Evolutionary conservation across 2,797 vertebrate genomes (phyloP).

Genomic region (Rousettus madagascariensis): DNA sequence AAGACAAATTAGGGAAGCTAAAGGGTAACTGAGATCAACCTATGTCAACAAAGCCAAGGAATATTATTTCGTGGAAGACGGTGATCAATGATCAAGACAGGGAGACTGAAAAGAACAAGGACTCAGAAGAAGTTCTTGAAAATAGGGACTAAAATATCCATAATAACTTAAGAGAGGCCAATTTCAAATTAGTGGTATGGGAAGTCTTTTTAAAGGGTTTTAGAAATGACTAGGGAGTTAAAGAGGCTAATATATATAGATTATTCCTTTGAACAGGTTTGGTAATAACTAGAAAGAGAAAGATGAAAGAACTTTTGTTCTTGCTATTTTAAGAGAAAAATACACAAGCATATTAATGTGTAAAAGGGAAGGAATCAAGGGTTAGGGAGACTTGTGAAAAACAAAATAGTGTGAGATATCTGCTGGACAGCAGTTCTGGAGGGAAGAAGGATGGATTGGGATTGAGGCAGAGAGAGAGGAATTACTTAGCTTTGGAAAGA

Average conservation of each 20-base stretch:
- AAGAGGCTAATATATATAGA: not conserved
- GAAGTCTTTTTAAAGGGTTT: not conserved
- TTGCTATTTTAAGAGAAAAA: constrained; percentile 46
- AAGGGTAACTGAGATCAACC: not conserved
- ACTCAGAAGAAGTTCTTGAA: not conserved
- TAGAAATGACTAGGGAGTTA: not conserved
- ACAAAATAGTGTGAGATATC: not conserved
- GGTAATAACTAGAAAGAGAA: not conserved
- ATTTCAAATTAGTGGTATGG: not conserved
- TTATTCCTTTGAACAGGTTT: constrained; percentile 1
- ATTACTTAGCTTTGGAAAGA: constrained; percentile 22
- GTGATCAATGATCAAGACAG: not conserved
- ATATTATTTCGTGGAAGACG: not conserved
- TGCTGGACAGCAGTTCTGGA: not conserved
- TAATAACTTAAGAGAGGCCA: not conserved
- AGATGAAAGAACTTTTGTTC: not conserved
- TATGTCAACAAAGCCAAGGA: not conserved
- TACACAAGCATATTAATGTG: not conserved
- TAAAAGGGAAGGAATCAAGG: not conserved
- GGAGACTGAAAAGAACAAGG: not conserved
- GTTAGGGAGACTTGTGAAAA: not conserved
- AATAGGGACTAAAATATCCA: not conserved
- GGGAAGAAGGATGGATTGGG: not conserved
- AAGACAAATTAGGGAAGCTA: not conserved
- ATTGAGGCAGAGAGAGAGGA: not conserved